These are phyloP conservation scores for Alviniconcha strummeri DNA, from an alignment of 2,888 invertebrate genomes.

Conservation along the genomic window DNA sequence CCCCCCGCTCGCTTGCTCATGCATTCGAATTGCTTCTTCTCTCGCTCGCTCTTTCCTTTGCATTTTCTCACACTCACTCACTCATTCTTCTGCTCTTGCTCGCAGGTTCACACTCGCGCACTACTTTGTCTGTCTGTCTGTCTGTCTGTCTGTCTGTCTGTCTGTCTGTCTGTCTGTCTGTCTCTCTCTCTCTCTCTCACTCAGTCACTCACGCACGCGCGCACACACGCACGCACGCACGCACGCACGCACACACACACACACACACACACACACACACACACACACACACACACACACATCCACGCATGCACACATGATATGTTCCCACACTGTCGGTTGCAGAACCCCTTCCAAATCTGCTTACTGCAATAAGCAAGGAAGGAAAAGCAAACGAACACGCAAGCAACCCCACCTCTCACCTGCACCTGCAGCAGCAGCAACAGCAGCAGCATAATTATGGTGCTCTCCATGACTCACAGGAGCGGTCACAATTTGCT, in stretches of 20 bases:
- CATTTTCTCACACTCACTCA: not conserved
- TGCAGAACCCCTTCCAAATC: too few relatives aligned
- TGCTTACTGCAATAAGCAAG: too few relatives aligned
- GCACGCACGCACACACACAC: not conserved
- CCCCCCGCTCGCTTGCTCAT: not conserved
- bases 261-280: too few relatives aligned
- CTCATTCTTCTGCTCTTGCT: too few relatives aligned
- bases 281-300: not conserved
- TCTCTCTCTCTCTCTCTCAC: not conserved
- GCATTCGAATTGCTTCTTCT: not conserved
- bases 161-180: not conserved
- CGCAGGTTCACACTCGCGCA: not conserved
- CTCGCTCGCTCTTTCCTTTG: not conserved
- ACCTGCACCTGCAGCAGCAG: too few relatives aligned
- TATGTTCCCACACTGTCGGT: not conserved
- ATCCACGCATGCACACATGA: not conserved
- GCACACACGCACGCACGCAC: too few relatives aligned
- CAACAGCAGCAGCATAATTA: too few relatives aligned
- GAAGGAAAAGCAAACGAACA: too few relatives aligned
- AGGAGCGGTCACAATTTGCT: too few relatives aligned
- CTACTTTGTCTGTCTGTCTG: not conserved
- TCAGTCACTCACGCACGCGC: not conserved
- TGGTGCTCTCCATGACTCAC: too few relatives aligned
- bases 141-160: too few relatives aligned
- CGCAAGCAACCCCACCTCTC: too few relatives aligned